These are phyloP conservation scores for Hartigia nigra DNA, from an alignment of 2,888 invertebrate genomes.

Conservation along the genomic window DNA sequence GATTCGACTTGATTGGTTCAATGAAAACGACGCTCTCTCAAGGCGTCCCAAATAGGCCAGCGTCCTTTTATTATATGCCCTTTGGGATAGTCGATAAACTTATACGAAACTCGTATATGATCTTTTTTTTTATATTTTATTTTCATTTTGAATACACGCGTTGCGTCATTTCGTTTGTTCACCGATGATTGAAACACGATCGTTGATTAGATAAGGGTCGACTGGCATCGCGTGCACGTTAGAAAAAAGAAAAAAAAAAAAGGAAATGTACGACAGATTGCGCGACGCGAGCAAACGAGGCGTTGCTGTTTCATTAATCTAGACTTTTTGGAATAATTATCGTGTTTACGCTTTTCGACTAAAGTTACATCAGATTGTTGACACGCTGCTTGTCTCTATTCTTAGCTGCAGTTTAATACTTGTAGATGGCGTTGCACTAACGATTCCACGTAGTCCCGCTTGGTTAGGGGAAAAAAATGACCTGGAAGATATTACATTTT, in stretches of 20 bases:
- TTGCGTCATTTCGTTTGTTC: background rate
- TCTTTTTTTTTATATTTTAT: background rate
- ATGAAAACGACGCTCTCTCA: constrained; percentile 1
- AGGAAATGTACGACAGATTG: background rate
- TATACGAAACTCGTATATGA: background rate
- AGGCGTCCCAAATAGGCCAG: background rate
- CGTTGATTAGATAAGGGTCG: background rate
- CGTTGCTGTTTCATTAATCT: background rate
- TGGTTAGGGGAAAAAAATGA: background rate
- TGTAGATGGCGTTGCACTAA: background rate
- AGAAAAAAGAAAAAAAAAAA: background rate
- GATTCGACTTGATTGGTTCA: constrained; percentile 13
- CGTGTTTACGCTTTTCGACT: background rate
- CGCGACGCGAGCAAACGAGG: background rate
- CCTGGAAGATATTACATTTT: too few species aligned
- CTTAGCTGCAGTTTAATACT: background rate
- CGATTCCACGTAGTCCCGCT: background rate
- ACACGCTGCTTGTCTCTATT: background rate
- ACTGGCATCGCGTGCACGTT: background rate
- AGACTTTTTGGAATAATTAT: background rate
- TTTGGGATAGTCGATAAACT: background rate
- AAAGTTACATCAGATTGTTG: background rate
- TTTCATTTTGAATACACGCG: background rate
- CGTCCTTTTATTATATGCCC: background rate
- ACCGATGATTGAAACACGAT: background rate